These are phyloP conservation scores for Drosophila pseudoobscura DNA, from an alignment of 1,140 invertebrate species.

Conservation along the genomic window DNA sequence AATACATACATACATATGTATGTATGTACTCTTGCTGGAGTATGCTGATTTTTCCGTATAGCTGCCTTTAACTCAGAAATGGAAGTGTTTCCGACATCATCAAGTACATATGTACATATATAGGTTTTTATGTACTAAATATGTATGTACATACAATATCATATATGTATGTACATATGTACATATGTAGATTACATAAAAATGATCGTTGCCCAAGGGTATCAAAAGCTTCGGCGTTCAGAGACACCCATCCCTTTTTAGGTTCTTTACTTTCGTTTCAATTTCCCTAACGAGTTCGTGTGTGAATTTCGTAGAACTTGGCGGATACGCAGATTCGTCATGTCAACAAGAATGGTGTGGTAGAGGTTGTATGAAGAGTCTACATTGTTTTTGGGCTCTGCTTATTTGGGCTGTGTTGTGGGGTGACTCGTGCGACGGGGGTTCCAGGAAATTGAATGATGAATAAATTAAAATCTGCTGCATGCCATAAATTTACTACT, in stretches of 20 bases:
- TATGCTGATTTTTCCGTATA: too few species aligned
- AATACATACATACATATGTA: neutral
- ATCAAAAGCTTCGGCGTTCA: too few species aligned
- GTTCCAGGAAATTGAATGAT: conserved; percentile 26
- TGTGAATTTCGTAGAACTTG: conserved; percentile 27
- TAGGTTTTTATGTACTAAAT: too few species aligned
- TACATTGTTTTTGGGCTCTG: conserved; percentile 29
- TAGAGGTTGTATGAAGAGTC: conserved; percentile 7
- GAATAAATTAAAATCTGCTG: conserved; percentile 24
- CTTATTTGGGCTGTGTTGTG: conserved; percentile 3
- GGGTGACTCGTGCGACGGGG: conserved; percentile 4
- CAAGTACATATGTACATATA: too few species aligned
- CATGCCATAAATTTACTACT: conserved; percentile 6
- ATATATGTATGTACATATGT: too few species aligned
- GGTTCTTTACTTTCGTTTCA: neutral
- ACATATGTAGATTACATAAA: too few species aligned
- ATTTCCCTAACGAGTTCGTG: conserved; percentile 3
- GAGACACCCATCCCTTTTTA: too few species aligned
- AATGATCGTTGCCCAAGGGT: neutral
- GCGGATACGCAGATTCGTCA: conserved; percentile 11
- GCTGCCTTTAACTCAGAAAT: too few species aligned
- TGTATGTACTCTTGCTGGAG: neutral
- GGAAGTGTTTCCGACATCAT: too few species aligned
- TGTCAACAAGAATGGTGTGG: conserved; percentile 18
- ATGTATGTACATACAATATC: too few species aligned